Evolutionary conservation across 2,797 vertebrate species (phyloP), one percentile per base, ranked within the genome.

Genomic region (Anas bahamensis): DNA sequence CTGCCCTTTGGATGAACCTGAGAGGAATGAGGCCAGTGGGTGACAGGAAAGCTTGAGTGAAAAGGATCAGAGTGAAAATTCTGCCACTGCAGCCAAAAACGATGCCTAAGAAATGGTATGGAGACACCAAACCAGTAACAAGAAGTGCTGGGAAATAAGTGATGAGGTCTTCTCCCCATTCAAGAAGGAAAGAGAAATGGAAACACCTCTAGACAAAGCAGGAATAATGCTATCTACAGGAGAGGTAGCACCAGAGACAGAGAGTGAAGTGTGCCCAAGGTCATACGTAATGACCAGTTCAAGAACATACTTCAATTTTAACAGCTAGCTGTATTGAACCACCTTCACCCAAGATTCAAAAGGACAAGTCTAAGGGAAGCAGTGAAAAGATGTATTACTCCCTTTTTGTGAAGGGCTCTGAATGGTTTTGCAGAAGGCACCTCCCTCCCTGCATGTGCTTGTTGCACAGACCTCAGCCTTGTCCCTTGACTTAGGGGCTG

Each of bases 241-340:
- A 77, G 7, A 69, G 19, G 2, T 2, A 6, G 5, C 17, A 87
- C 37, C 14, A 71, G 31, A 26, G 19, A 21, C 11, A 64, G 31
- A 0, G 0, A 74, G 41, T 19, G 41, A 60, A 86, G 13, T 24
- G 31, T n/a, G 26, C 10, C 39, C 50, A 59, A 71, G 17, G 41
- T 5, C 79, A 29, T 18, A 9, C 31, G 14, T 28, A 2, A 5
- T 6, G 28, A 9, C 17, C 72, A 86, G 42, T 37, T 90, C 61
- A 87, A 71, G 57, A 80, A 3, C 6, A 35, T 0, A 0, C 31
- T 35, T 69, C 28, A 13, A 53, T 77, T 74, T 68, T 56, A 89
- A 44, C 26, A 92, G 19, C 9, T 39, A 56, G 11, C 11, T 59
- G n/a, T 42, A 61, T 16, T 55, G 41, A 94, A n/a, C 17, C 28